Conservation (phyloP, 2,888 invertebrate genomes). For the Venustoraphidia nigricollis region DNA sequence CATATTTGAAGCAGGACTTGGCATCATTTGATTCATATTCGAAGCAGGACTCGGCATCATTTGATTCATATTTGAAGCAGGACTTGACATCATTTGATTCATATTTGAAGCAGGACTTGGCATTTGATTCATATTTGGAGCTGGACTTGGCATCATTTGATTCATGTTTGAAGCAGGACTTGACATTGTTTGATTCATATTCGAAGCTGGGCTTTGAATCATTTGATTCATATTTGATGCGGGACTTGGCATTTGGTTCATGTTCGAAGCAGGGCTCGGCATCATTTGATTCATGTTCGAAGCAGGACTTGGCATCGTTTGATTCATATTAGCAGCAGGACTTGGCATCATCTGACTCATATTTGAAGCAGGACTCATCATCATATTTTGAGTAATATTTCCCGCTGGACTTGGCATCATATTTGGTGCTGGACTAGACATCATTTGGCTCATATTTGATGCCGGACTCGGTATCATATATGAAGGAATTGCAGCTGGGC, state of each 20-base stretch:
- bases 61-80: conserved; percentile 14
- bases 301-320: conserved; percentile 19
- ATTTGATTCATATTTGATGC: conserved; percentile 11
- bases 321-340: conserved; percentile 15
- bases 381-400: conserved; percentile 13
- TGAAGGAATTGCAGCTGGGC: conserved; percentile 3
- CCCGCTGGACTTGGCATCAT: conserved; percentile 17
- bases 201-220: conserved; percentile 9
- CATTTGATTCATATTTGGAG: conserved; percentile 13
- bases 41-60: conserved; percentile 15
- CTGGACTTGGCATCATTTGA: conserved; percentile 18
- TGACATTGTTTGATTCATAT: conserved; percentile 6
- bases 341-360: conserved; percentile 17
- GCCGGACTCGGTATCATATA: conserved; percentile 8
- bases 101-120: conserved; percentile 11
- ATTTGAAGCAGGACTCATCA: conserved; percentile 15
- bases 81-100: conserved; percentile 17
- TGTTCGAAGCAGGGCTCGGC: conserved; percentile 14
- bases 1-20: conserved; percentile 10
- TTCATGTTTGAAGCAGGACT: conserved; percentile 14
- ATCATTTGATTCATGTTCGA: conserved; percentile 12
- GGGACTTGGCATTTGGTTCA: conserved; percentile 14
- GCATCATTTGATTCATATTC: conserved; percentile 14
- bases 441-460: conserved; percentile 13
- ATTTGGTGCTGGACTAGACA: conserved; percentile 17